Evolutionary conservation across 2,888 invertebrate species (phyloP), one percentile per base, ranked within the genome.

Genomic region (Hydropsyche betteni): DNA sequence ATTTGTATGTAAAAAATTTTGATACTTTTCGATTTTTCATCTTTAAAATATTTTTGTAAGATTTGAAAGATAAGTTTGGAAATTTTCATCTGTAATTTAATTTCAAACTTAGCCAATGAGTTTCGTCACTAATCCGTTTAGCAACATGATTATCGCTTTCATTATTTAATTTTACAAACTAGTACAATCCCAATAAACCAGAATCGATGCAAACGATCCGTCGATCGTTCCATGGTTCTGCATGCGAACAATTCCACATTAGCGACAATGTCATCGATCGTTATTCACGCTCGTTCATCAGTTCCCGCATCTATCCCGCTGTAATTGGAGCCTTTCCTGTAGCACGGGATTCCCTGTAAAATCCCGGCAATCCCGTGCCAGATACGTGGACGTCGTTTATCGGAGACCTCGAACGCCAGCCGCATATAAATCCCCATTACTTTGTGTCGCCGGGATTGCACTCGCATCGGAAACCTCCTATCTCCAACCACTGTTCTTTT

Each of bases 401-500:
- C 64, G 64, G 24, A 34, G 34, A 64, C 64, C 64, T 64, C 34
- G 36, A 64, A 64, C 64, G 64, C 34, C 34, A n/a, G 64, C 64
- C 64, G 64, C 64, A 64, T 64, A 64, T 64, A 64, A 64, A 64
- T 64, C 64, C 64, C 33, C 34, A 64, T 64, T 64, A 64, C 64
- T 64, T 64, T 64, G 64, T 64, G 64, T 64, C 64, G 34, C 36
- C 10, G 64, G 64, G 64, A 64, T 64, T 64, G 64, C 64, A 64
- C 34, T 34, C 36, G 64, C n/a, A 44, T 10, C 4, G 34, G 64
- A 64, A 36, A 64, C 10, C 12, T 64, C 36, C 8, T 64, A 33
- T 24, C 34, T 64, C 12, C 34, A 10, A 12, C 12, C 44, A 8
- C 55, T 55, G n/a, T n/a, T 55, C 55, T n/a, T 14, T 8, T 55